These are phyloP conservation scores for Andrena camellia DNA, from an alignment of 2,888 invertebrate species.

Conservation along the genomic window DNA sequence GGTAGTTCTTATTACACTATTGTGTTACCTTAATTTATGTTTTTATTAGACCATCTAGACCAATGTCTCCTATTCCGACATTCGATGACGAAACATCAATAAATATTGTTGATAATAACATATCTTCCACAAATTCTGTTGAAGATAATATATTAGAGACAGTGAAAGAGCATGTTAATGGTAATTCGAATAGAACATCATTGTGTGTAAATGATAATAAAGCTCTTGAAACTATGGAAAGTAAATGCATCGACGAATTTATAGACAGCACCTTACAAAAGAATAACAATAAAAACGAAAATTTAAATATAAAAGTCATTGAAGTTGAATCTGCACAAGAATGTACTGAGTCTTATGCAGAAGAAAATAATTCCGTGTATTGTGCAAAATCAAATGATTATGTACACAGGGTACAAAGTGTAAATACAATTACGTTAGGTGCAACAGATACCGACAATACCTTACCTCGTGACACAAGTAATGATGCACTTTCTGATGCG, in stretches of 20 bases:
- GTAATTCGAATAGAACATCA: slow-evolving; percentile 71
- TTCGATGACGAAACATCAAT: slow-evolving; percentile 85
- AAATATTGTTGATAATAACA: slow-evolving; percentile 69
- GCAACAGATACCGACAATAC: slow-evolving; percentile 85
- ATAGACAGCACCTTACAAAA: slow-evolving; percentile 70
- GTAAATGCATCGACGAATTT: slow-evolving; percentile 78
- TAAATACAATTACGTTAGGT: slow-evolving; percentile 79
- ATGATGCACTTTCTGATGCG: slow-evolving; percentile 87
- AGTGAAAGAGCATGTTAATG: slow-evolving; percentile 67
- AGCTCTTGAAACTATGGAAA: slow-evolving; percentile 80
- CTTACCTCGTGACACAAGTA: slow-evolving; percentile 90
- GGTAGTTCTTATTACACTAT: not conserved
- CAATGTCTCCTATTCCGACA: slow-evolving; percentile 91
- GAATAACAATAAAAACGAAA: slow-evolving; percentile 75
- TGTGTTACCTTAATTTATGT: not conserved
- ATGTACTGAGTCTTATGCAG: slow-evolving; percentile 66
- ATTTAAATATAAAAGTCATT: slow-evolving; percentile 76
- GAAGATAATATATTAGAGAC: slow-evolving; percentile 55
- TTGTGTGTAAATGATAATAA: slow-evolving; percentile 79
- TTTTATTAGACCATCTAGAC: slow-evolving; percentile 87
- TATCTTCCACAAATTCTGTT: slow-evolving; percentile 57
- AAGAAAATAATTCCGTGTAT: slow-evolving; percentile 70
- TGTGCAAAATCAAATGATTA: slow-evolving; percentile 74
- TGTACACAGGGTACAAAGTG: slow-evolving; percentile 81
- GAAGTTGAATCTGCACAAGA: slow-evolving; percentile 73